Conservation (phyloP, 2,113 vertebrate genomes). For the Corvus hawaiiensis region DNA sequence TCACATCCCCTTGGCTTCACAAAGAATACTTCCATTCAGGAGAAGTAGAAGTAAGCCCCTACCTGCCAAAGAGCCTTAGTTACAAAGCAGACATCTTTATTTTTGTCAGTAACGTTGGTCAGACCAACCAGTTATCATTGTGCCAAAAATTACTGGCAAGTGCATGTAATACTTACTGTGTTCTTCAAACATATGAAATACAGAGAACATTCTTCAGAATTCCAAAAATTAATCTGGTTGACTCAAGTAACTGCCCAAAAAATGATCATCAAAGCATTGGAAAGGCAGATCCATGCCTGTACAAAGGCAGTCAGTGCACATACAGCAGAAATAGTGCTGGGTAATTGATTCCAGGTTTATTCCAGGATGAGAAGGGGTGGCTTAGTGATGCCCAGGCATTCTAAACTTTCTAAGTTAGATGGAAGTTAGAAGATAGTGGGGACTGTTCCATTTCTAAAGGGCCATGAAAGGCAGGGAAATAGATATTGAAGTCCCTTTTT, state of each 20-base stretch:
- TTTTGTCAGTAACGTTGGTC: background rate
- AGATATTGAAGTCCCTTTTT: background rate
- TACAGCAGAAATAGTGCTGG: background rate
- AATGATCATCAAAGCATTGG: background rate
- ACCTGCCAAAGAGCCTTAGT: background rate
- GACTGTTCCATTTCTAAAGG: background rate
- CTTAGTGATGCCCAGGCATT: background rate
- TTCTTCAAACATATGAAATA: background rate
- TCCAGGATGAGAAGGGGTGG: background rate
- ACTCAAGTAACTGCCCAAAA: background rate
- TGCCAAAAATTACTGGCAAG: background rate
- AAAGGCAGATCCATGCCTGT: background rate
- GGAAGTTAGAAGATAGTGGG: background rate
- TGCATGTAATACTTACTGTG: background rate
- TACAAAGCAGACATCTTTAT: background rate
- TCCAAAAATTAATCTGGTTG: background rate
- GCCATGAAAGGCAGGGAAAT: background rate
- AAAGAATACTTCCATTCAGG: background rate
- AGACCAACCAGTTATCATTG: background rate
- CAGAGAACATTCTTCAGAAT: background rate
- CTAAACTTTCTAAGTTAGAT: background rate
- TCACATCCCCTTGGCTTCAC: background rate
- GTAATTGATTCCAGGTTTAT: background rate
- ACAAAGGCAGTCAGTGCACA: background rate
- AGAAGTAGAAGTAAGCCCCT: background rate